Percentiles rank a stretch among this genome's conserved stretches.
Evolutionary conservation across 30 jellyfish, hydroid and myxozoan species (phyloP).

Genomic region (Thelohanellus kitauei): DNA sequence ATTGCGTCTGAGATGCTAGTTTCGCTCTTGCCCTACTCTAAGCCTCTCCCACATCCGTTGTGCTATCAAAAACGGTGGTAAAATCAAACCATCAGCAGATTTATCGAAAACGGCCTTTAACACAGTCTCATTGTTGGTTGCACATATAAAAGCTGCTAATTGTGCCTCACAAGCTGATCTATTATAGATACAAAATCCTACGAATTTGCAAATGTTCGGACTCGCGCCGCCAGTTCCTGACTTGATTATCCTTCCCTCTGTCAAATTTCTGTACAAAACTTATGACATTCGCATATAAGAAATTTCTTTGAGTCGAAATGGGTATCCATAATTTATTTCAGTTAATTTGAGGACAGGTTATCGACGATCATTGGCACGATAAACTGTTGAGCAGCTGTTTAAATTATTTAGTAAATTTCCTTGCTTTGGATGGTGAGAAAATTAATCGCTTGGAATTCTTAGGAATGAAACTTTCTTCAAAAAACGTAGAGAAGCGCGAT

Average conservation of each 20-base stretch:
- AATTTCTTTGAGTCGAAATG: conserved; percentile 13
- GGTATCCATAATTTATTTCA: conserved; percentile 3
- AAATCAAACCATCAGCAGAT: conserved; percentile 2
- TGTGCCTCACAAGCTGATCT: conserved; percentile 16
- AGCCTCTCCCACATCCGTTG: no score
- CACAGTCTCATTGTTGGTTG: conserved; percentile 8
- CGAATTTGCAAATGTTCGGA: conserved; percentile 13
- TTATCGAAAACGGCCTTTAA: conserved; percentile 5
- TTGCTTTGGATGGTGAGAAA: no score
- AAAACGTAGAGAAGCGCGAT: no score
- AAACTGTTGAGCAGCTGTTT: no score
- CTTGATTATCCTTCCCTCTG: conserved; percentile 9
- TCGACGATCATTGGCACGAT: no score
- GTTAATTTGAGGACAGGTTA: no score
- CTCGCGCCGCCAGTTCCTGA: conserved; percentile 8
- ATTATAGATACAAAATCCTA: conserved; percentile 5
- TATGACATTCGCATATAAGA: conserved; percentile 8
- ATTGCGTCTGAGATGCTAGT: conserved; percentile 2
- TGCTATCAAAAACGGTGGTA: conserved; percentile 2
- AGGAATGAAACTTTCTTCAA: no score
- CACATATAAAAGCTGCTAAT: conserved; percentile 7
- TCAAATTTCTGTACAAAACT: conserved; percentile 10
- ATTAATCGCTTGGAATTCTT: no score
- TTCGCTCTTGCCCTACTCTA: no score
- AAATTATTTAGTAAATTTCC: no score